Evolutionary conservation across 2,888 invertebrate genomes (phyloP).

Genomic region (Muscina levida): DNA sequence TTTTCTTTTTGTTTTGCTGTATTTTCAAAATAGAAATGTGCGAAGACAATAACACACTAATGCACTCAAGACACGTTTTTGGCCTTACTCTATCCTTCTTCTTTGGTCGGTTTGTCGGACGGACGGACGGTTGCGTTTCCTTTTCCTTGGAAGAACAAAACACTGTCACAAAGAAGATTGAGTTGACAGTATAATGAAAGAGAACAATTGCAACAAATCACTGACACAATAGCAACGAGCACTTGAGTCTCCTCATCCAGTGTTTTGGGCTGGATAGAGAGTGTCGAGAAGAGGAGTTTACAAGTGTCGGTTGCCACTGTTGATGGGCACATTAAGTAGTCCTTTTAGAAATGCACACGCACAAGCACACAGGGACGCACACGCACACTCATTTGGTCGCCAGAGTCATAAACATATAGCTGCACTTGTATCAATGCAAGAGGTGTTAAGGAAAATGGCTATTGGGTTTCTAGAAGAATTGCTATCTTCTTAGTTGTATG

Average conservation of each 20-base stretch:
- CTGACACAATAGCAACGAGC: constrained; percentile 62
- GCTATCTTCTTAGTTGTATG: too few relatives aligned
- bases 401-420: not conserved
- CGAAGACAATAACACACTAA: constrained; percentile 62
- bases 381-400: not conserved
- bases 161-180: not conserved
- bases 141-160: too few relatives aligned
- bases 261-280: constrained; percentile 38
- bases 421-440: not conserved
- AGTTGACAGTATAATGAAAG: constrained; percentile 38
- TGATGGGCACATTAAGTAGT: constrained; percentile 55
- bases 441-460: too few relatives aligned
- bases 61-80: constrained; percentile 62
- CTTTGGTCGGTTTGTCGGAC: constrained; percentile 13
- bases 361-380: not conserved
- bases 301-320: constrained; percentile 17
- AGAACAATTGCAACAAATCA: constrained; percentile 65
- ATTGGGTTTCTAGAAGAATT: too few relatives aligned
- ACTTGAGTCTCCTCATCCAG: constrained; percentile 58
- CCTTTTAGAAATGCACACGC: constrained; percentile 22
- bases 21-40: constrained; percentile 51
- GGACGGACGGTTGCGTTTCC: too few relatives aligned
- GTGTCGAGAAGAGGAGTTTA: not conserved
- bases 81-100: constrained; percentile 20
- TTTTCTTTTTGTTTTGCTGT: constrained; percentile 27